Evolutionary conservation across 2,797 vertebrate genomes (phyloP).

Genomic region (Urosaurus nigricauda): DNA sequence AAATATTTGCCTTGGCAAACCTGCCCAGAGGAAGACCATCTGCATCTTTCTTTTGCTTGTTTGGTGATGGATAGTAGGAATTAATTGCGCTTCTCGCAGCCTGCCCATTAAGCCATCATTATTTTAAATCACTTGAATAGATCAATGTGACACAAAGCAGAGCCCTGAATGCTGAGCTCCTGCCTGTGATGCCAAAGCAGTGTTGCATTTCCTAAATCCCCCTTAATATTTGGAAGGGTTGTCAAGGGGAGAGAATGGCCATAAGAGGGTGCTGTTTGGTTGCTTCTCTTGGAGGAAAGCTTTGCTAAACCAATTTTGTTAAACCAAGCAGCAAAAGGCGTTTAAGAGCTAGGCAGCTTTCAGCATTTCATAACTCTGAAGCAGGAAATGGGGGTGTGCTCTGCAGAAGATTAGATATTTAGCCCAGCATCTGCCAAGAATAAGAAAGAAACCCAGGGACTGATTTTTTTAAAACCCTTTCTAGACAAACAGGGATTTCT

Average conservation of each 20-base stretch:
- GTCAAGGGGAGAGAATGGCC: slow-evolving; percentile 50
- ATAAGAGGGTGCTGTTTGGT: slow-evolving; percentile 81
- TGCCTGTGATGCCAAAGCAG: background rate
- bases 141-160: slow-evolving; percentile 54
- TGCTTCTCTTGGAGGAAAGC: slow-evolving; percentile 38
- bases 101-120: slow-evolving; percentile 7
- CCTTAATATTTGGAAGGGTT: background rate
- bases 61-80: background rate
- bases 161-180: slow-evolving; percentile 13
- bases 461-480: slow-evolving; percentile 2
- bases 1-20: background rate
- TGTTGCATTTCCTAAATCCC: slow-evolving; percentile 19
- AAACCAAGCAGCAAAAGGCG: slow-evolving; percentile 19
- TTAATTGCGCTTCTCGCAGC: background rate
- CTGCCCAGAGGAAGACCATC: background rate
- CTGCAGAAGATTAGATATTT: slow-evolving; percentile 75
- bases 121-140: slow-evolving; percentile 30
- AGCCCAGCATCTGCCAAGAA: slow-evolving; percentile 49
- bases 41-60: no score
- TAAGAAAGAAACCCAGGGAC: background rate
- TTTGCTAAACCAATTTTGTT: no score
- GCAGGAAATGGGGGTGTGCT: slow-evolving; percentile 79
- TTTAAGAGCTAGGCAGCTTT: slow-evolving; percentile 53
- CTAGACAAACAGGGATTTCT: slow-evolving; percentile 26
- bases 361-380: slow-evolving; percentile 76